These are phyloP conservation scores for Rhopalosiphum maidis DNA, from an alignment of 1,140 invertebrate species.

Conservation along the genomic window DNA sequence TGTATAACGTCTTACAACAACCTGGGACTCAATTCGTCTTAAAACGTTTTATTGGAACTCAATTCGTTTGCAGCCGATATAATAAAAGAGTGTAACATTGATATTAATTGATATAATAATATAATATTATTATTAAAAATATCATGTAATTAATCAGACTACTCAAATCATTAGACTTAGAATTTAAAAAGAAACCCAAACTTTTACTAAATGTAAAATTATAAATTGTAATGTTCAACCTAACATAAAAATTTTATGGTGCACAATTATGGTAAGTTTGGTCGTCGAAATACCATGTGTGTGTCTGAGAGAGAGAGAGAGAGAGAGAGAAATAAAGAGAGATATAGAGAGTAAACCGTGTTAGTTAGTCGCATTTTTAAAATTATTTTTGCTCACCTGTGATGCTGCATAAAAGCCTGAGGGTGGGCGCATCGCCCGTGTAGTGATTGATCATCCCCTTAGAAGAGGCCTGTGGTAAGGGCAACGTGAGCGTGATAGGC, in stretches of 20 bases:
- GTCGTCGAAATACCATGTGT: background rate
- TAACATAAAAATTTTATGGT: background rate
- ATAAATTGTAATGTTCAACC: background rate
- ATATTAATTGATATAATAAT: background rate
- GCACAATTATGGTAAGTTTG: background rate
- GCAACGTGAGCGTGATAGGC: slow-evolving; percentile 97
- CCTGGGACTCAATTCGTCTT: no score
- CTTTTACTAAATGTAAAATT: background rate
- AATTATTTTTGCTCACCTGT: slow-evolving; percentile 76
- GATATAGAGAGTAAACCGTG: no score
- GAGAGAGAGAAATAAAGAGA: background rate
- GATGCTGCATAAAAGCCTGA: slow-evolving; percentile 96
- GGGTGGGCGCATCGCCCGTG: slow-evolving; percentile 87
- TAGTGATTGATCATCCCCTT: slow-evolving; percentile 99
- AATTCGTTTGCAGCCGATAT: no score
- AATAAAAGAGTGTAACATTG: background rate
- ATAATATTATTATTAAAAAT: background rate
- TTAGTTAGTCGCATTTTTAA: background rate
- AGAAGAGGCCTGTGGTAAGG: slow-evolving; percentile 92
- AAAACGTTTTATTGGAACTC: no score
- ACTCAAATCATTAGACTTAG: background rate
- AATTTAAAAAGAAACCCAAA: background rate
- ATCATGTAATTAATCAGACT: background rate
- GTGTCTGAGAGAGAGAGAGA: background rate
- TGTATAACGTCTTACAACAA: no score